These are phyloP conservation scores for Acipenser ruthenus DNA, from an alignment of 2,797 vertebrate genomes.

Conservation along the genomic window DNA sequence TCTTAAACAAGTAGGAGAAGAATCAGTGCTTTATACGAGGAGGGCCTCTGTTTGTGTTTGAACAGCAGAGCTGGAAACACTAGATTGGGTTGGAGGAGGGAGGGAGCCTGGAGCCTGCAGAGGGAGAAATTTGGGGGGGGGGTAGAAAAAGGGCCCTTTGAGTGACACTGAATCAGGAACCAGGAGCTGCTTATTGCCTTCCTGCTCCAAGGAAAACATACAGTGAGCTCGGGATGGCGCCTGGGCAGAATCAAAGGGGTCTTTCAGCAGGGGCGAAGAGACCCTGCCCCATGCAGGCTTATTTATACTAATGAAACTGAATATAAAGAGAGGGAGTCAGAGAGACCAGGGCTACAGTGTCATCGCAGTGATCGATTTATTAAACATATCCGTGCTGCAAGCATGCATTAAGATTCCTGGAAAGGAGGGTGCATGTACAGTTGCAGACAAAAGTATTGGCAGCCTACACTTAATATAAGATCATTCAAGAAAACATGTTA, in stretches of 20 bases:
- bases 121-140: constrained; percentile 40
- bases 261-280: constrained; percentile 35
- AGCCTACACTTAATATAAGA: no score
- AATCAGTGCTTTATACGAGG: constrained; percentile 66
- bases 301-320: no score
- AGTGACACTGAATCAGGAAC: constrained; percentile 65
- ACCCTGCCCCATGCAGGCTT: background rate
- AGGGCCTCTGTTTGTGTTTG: constrained; percentile 65
- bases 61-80: constrained; percentile 57
- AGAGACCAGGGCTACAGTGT: background rate
- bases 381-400: background rate
- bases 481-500: no score
- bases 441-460: background rate
- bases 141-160: constrained; percentile 57
- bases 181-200: constrained; percentile 52
- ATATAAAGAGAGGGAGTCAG: no score
- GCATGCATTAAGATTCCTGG: background rate
- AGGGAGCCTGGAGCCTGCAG: constrained; percentile 31
- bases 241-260: constrained; percentile 44
- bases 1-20: constrained; percentile 62
- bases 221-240: constrained; percentile 33
- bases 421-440: constrained; percentile 6
- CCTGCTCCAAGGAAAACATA: constrained; percentile 58
- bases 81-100: constrained; percentile 21
- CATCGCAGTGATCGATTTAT: background rate